phyloP scores from a whole-genome alignment of 2,797 vertebrate genomes.

The Hybognathus amarus region DNA sequence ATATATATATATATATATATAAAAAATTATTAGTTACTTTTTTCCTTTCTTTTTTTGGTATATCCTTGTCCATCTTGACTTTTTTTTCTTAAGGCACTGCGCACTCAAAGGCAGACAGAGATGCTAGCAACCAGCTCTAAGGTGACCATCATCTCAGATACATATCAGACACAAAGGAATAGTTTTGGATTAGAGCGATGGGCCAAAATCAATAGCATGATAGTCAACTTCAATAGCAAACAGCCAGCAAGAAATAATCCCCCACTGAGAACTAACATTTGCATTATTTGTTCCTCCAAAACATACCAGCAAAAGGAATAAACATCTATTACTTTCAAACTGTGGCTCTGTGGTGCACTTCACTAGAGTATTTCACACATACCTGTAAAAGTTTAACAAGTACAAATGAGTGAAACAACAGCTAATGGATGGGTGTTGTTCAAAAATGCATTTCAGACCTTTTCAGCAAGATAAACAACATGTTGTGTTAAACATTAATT shows the following conservation, averaged over 20 bases:
- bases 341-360: conserved; percentile 67
- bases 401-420: conserved; percentile 52
- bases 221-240: conserved; percentile 72
- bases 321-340: conserved; percentile 76
- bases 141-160: conserved; percentile 50
- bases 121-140: conserved; percentile 44
- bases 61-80: conserved; percentile 19
- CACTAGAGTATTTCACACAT: conserved; percentile 65
- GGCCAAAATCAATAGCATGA: conserved; percentile 73
- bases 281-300: conserved; percentile 70
- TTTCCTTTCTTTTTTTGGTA: conserved; percentile 28
- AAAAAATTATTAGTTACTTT: background rate
- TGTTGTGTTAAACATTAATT: conserved; percentile 5
- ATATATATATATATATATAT: background rate
- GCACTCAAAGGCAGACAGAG: conserved; percentile 37
- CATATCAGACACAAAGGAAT: conserved; percentile 52
- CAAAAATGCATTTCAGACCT: conserved; percentile 44
- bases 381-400: conserved; percentile 67
- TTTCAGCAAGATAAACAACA: conserved; percentile 27
- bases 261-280: conserved; percentile 71
- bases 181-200: conserved; percentile 58
- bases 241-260: conserved; percentile 75
- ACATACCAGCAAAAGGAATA: conserved; percentile 75
- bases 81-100: conserved; percentile 12
- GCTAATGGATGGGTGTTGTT: conserved; percentile 54